Conservation (phyloP, 1,140 invertebrate species). For the Cherax destructor region DNA sequence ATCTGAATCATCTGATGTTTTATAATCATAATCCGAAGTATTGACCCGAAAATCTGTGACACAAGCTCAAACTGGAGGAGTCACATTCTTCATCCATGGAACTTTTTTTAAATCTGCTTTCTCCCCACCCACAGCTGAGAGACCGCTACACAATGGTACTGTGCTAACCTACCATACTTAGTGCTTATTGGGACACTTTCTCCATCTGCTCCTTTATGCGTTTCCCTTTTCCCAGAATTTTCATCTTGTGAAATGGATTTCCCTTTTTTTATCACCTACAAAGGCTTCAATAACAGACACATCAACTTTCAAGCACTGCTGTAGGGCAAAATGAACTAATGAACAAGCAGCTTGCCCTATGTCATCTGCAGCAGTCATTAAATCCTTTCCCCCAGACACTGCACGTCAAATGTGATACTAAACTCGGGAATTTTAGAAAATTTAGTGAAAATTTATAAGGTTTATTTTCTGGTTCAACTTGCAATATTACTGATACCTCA, state of each 20-base stretch:
- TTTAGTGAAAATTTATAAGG: background rate
- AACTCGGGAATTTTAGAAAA: slow-evolving; percentile 32
- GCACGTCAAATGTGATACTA: slow-evolving; percentile 39
- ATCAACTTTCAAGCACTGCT: slow-evolving; percentile 58
- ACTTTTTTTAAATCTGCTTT: slow-evolving; percentile 45
- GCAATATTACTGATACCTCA: background rate
- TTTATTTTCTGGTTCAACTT: slow-evolving; percentile 21
- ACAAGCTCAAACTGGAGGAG: slow-evolving; percentile 46
- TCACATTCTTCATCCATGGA: slow-evolving; percentile 15
- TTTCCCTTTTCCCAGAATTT: slow-evolving; percentile 18
- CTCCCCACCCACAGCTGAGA: slow-evolving; percentile 40
- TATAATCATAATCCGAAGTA: background rate
- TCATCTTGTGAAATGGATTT: slow-evolving; percentile 18
- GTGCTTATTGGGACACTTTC: slow-evolving; percentile 16
- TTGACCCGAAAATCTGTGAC: slow-evolving; percentile 30
- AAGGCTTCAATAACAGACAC: slow-evolving; percentile 4
- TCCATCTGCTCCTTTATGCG: slow-evolving; percentile 35
- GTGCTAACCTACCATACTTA: slow-evolving; percentile 15
- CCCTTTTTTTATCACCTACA: slow-evolving; percentile 19
- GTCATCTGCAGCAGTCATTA: slow-evolving; percentile 35
- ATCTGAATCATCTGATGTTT: background rate
- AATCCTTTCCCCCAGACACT: slow-evolving; percentile 19
- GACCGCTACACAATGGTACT: slow-evolving; percentile 31
- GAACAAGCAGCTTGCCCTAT: slow-evolving; percentile 49
- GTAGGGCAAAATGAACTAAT: slow-evolving; percentile 36